Evolutionary conservation across 2,113 vertebrate genomes (phyloP), one percentile per base, ranked within the genome.

Genomic region (Macrotis lagotis): DNA sequence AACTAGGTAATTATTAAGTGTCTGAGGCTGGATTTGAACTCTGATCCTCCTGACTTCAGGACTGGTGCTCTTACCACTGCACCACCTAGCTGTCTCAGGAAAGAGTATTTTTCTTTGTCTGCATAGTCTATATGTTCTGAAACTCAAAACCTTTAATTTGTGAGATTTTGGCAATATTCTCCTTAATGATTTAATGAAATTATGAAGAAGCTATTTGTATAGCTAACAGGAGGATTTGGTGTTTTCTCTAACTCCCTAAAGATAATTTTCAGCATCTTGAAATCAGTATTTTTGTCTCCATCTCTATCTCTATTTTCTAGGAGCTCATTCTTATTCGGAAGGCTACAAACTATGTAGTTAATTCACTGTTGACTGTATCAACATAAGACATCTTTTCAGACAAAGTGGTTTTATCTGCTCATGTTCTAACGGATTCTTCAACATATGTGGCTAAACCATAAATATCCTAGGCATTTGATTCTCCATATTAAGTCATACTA

Each of bases 101-200:
- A 93, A 94, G 28, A 74, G 19, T 66, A 66, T 74, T 74, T 74
- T 74, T 53, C 52, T 53, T 74, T 19, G 52, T 28, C 8, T 55
- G 37, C 31, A 66, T 14, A 74, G 66, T n/a, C n/a, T n/a, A n/a
- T n/a, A n/a, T 96, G 88, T 90, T 90, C 94, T 94, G 93, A 31
- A 89, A 89, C 53, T 96, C 95, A 53, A 94, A 96, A 95, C 93
- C 50, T 97, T 96, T 31, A 48, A 97, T 97, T 94, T 91, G n/a
- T 37, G 52, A 49, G 91, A 96, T 98, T 97, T 98, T 97, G 98
- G 55, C 98, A 98, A 97, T 92, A 95, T 31, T 83, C 90, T 98
- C 93, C 88, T 97, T 97, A 97, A 97, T 97, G 97, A 96, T 96
- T 97, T 96, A 94, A 94, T 95, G 95, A 95, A 96, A 94, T 50